Evolutionary conservation across 2,888 invertebrate species (phyloP).

Genomic region (Drosophila flavopinicola): DNA sequence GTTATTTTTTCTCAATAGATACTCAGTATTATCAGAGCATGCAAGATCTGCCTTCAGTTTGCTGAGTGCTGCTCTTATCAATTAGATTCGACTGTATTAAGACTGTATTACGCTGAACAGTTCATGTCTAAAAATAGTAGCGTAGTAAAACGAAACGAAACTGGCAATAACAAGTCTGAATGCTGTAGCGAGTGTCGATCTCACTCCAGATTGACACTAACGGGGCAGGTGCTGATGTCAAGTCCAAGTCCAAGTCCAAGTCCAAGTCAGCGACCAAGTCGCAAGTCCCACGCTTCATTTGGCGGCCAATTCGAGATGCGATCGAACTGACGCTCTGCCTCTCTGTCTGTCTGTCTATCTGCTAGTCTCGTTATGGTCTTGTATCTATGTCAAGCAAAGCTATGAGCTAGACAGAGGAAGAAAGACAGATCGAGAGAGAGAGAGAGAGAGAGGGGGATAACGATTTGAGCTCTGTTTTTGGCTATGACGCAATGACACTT

Average conservation of each 20-base stretch:
- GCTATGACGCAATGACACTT: constrained; percentile 38
- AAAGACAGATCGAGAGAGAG: neutral
- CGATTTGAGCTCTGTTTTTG: constrained; percentile 17
- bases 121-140: constrained; percentile 52
- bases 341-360: neutral
- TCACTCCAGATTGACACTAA: constrained; percentile 9
- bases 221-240: constrained; percentile 51
- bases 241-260: constrained; percentile 26
- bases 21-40: too few species aligned
- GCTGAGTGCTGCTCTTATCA: constrained; percentile 18
- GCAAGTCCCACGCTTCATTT: constrained; percentile 55
- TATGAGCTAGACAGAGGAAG: neutral
- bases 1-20: too few species aligned
- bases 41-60: neutral
- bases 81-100: neutral
- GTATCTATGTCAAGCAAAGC: constrained; percentile 7
- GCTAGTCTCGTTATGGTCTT: constrained; percentile 28
- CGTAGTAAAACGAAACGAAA: constrained; percentile 34
- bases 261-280: constrained; percentile 27
- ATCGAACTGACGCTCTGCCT: constrained; percentile 10
- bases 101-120: neutral
- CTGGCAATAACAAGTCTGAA: constrained; percentile 42
- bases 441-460: neutral
- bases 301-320: constrained; percentile 11
- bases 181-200: neutral